Conservation (phyloP, 92 coral and sea anemone species). For the Pocillopora meandrina region DNA sequence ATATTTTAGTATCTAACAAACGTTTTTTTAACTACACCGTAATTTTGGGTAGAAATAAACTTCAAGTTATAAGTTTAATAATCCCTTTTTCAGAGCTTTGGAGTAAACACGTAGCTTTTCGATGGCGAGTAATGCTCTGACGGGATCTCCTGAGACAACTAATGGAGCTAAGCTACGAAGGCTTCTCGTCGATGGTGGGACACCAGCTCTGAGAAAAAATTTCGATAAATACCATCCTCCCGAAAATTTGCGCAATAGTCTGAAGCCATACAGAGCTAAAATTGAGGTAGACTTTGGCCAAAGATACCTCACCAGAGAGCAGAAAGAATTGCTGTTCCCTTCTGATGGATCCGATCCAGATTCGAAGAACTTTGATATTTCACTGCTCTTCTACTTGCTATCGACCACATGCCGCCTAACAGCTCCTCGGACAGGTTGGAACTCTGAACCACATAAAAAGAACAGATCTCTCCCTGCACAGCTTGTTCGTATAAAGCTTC, state of each 20-base stretch:
- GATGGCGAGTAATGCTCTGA: not conserved
- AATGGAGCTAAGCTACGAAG: not conserved
- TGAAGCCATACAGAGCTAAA: not conserved
- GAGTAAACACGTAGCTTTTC: not conserved
- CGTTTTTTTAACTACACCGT: too few relatives aligned
- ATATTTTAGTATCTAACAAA: too few relatives aligned
- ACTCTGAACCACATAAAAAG: too few relatives aligned
- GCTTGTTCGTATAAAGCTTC: too few relatives aligned
- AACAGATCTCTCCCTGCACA: too few relatives aligned
- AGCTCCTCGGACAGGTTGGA: too few relatives aligned
- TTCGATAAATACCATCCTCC: not conserved
- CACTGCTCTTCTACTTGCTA: slow-evolving; percentile 52
- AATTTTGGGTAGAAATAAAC: too few relatives aligned
- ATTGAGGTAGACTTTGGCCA: too few relatives aligned
- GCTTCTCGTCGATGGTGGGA: slow-evolving; percentile 2
- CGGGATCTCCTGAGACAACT: not conserved
- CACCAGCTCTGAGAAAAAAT: slow-evolving; percentile 2
- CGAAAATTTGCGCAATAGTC: not conserved
- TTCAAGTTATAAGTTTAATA: too few relatives aligned
- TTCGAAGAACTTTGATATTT: slow-evolving; percentile 52
- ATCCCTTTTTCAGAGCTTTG: too few relatives aligned
- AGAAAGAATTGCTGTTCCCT: too few relatives aligned
- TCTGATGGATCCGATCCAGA: slow-evolving; percentile 44
- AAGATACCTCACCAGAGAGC: too few relatives aligned
- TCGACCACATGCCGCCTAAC: slow-evolving; percentile 63